Percentiles rank a stretch among this genome's conserved stretches.
Evolutionary conservation across 2,888 invertebrate species (phyloP).

Genomic region (Neuroscelio doddi): DNA sequence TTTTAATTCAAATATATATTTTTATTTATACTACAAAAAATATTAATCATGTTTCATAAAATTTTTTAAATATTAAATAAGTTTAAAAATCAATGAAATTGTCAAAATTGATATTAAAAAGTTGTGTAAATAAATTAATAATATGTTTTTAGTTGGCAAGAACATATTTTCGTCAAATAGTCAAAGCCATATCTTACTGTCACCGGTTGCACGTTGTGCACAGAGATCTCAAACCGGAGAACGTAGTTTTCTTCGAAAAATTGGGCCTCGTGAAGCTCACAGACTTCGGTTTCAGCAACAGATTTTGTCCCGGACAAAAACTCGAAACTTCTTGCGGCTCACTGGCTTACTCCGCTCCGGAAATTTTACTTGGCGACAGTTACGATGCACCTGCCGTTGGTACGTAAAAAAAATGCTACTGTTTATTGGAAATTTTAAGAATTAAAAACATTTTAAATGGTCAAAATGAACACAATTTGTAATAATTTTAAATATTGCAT

Average conservation of each 20-base stretch:
- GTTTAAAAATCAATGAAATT: too few relatives aligned
- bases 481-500: too few relatives aligned
- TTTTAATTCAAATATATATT: too few relatives aligned
- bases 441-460: too few relatives aligned
- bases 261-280: slow-evolving; percentile 97
- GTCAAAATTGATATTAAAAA: too few relatives aligned
- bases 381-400: slow-evolving; percentile 98
- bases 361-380: slow-evolving; percentile 97
- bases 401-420: slow-evolving; percentile 7
- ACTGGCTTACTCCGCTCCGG: slow-evolving; percentile 98
- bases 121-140: background rate
- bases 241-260: slow-evolving; percentile 99
- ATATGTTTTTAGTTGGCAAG: slow-evolving; percentile 79
- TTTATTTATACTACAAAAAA: too few relatives aligned
- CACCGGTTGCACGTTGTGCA: slow-evolving; percentile 92
- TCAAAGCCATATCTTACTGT: slow-evolving; percentile 97
- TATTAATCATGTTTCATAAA: too few relatives aligned
- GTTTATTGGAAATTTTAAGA: too few relatives aligned
- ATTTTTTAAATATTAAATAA: too few relatives aligned
- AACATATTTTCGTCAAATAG: slow-evolving; percentile 97
- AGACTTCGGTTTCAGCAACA: slow-evolving; percentile 98
- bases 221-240: slow-evolving; percentile 98
- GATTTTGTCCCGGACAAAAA: slow-evolving; percentile 96
- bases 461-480: too few relatives aligned
- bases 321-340: slow-evolving; percentile 98